Evolutionary conservation across 1,140 invertebrate genomes (phyloP).

Genomic region (Leptestheria dahalacensis): DNA sequence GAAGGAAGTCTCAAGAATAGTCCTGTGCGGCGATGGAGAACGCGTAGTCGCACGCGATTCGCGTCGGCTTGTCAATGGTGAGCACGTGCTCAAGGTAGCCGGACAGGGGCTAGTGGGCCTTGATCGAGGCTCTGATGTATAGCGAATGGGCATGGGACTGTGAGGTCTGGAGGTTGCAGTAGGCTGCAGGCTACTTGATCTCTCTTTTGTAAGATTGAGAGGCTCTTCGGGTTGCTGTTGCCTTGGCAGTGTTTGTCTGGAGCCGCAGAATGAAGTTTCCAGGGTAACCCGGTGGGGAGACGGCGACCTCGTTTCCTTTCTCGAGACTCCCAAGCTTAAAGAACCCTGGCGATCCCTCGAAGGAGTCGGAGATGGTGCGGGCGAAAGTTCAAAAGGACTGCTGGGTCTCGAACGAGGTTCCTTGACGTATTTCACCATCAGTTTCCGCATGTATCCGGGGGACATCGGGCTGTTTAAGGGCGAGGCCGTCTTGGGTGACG

Average conservation of each 20-base stretch:
- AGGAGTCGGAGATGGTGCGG: conserved; percentile 12
- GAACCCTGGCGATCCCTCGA: conserved; percentile 8
- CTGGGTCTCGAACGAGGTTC: conserved; percentile 15
- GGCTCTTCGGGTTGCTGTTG: not conserved
- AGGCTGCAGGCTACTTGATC: not conserved
- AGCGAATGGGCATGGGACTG: not conserved
- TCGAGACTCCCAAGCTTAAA: not conserved
- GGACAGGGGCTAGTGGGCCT: not conserved
- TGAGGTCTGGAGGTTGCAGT: not conserved
- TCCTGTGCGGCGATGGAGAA: conserved; percentile 73
- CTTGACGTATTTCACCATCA: conserved; percentile 7
- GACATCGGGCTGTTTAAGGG: not conserved
- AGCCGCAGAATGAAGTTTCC: conserved; percentile 14
- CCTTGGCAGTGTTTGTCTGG: not conserved
- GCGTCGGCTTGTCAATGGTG: not conserved
- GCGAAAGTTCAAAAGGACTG: conserved; percentile 17
- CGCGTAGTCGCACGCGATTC: conserved; percentile 8
- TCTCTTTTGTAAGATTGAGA: not conserved
- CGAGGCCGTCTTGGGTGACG: not conserved
- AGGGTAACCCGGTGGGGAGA: conserved; percentile 15
- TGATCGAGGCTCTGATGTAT: conserved; percentile 3
- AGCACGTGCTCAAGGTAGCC: not conserved
- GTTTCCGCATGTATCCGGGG: not conserved
- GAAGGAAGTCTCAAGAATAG: conserved; percentile 73
- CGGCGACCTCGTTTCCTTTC: not conserved